Evolutionary conservation across 2,797 vertebrate genomes (phyloP), one percentile per base, ranked within the genome.

Genomic region (Distichodus sexfasciatus): DNA sequence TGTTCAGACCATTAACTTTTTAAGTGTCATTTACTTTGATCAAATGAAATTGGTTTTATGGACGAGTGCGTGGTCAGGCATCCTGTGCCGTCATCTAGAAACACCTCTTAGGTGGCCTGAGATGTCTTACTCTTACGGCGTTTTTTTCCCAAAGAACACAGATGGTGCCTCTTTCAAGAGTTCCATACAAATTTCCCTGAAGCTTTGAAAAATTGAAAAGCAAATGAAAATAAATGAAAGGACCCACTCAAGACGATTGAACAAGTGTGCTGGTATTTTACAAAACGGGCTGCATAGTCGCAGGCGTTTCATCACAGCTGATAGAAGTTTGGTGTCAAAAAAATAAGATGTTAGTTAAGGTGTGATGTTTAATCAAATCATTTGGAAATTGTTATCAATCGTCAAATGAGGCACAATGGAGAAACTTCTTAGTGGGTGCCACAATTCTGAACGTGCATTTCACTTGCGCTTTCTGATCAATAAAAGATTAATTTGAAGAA

Each of bases 21-120:
- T 48, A 82, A 88, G 84, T 82, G 81, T 82, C 82, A 84, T 88
- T 85, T 84, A 63, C 26, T 70, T 64, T 81, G 81, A 84, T 82
- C 81, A 84, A 69, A 44, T 28, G 14, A 55, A 53, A 87, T 83
- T 83, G 81, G 86, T 89, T 89, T 84, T 40, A 60, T 66, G 74
- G 70, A 78, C 65, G 66, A 69, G 77, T 84, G 51, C 35, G 23
- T 53, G 46, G 29, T 44, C 47, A 40, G 23, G 63, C 46, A 65
- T 62, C 44, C 55, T 24, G 19, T 69, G 48, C 55, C 53, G n/a
- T 58, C 40, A 0, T 12, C 31, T 47, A 15, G 21, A 51, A 66
- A 75, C 47, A 66, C 66, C 54, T 33, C 40, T 60, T 29, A 28
- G 31, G 66, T 44, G 43, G 35, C 29, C 41, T 33, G 66, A 66